phyloP scores from a whole-genome alignment of 2,113 vertebrate genomes.

The Chloropsis hardwickii region DNA sequence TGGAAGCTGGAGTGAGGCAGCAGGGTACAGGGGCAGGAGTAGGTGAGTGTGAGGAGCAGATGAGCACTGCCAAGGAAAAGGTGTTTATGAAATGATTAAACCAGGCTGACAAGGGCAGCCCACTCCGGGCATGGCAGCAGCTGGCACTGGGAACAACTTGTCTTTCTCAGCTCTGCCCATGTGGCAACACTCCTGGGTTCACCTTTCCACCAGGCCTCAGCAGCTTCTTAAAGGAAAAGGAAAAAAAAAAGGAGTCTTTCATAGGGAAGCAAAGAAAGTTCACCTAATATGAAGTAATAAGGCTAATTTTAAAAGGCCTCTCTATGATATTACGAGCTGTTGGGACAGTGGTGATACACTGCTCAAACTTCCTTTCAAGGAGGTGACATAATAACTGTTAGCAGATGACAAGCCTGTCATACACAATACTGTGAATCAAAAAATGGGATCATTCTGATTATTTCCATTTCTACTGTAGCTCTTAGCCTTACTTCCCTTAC shows the following conservation, averaged over 20 bases:
- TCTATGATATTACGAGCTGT: neutral
- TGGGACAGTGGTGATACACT: neutral
- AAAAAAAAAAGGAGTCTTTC: neutral
- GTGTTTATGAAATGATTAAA: neutral
- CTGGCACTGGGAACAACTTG: neutral
- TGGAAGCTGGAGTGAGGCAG: neutral
- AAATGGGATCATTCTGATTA: neutral
- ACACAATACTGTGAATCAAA: neutral
- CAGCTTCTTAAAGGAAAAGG: neutral
- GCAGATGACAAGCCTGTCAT: neutral
- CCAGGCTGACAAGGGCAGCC: neutral
- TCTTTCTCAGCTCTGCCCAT: neutral
- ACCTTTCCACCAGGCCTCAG: neutral
- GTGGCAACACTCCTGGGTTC: neutral
- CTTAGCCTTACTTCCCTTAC: neutral
- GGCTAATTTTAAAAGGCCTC: neutral
- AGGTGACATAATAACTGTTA: neutral
- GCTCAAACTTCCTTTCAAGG: neutral
- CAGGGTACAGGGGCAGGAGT: neutral
- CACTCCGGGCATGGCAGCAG: neutral
- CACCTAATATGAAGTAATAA: neutral
- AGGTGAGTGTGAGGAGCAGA: neutral
- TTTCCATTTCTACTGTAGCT: neutral
- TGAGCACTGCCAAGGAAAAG: neutral
- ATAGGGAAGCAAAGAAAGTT: neutral